A percentile compares a stretch with the other conserved stretches of the same genome.
phyloP scores from a whole-genome alignment of 2,888 invertebrate genomes.

The Ferdinandea cuprea region DNA sequence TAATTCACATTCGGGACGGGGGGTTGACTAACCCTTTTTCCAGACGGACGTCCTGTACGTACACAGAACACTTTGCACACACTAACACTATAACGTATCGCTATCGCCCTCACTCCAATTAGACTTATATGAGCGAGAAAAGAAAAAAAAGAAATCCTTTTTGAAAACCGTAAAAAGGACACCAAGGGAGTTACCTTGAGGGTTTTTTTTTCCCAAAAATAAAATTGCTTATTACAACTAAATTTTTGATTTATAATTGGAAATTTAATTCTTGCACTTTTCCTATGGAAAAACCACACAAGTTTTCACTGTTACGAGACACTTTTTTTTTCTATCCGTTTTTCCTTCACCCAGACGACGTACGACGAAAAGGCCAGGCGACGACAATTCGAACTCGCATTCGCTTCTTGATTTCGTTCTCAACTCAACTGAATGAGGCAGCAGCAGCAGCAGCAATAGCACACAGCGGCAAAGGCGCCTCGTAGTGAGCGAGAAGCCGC shows the following conservation, averaged over 20 bases:
- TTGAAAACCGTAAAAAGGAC: slow-evolving; percentile 11
- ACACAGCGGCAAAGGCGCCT: slow-evolving; percentile 22
- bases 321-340: slow-evolving; percentile 27
- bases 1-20: slow-evolving; percentile 51
- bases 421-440: slow-evolving; percentile 63
- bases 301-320: background rate
- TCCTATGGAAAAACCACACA: background rate
- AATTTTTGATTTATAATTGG: background rate
- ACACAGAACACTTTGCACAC: slow-evolving; percentile 10
- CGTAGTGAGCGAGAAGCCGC: background rate
- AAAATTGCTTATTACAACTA: background rate
- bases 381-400: too few species aligned
- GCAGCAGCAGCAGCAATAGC: too few species aligned
- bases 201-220: too few species aligned
- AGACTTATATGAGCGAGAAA: background rate
- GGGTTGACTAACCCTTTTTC: slow-evolving; percentile 65
- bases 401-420: slow-evolving; percentile 59
- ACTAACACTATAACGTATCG: slow-evolving; percentile 12
- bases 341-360: slow-evolving; percentile 52
- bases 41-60: slow-evolving; percentile 38
- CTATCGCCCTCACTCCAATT: slow-evolving; percentile 38
- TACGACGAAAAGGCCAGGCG: slow-evolving; percentile 27
- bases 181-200: slow-evolving; percentile 1
- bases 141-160: slow-evolving; percentile 46
- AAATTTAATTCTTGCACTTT: background rate